Evolutionary conservation across 2,888 invertebrate genomes (phyloP), one percentile per base, ranked within the genome.

Genomic region (Eumerus sabulonum): DNA sequence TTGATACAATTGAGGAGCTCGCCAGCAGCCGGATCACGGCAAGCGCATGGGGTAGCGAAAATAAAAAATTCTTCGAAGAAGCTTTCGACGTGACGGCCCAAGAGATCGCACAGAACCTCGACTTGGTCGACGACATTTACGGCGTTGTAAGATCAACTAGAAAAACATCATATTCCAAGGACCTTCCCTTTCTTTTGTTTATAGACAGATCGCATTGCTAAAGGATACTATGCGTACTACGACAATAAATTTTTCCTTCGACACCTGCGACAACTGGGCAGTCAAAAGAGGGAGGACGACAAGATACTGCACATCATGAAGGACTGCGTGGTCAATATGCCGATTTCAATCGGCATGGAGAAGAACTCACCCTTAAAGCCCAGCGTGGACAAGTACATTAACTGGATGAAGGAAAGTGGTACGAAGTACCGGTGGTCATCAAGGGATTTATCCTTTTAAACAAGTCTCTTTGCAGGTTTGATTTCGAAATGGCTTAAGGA

Each of bases 401-500:
- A 92, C 82, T 90, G 92, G 54, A 90, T 95, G 9, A 90, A 93
- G 0, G 95, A 96, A 90, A 93, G 93, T 0, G 96, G 96, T 86
- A 9, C 1, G 16, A 14, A n/a, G n/a, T n/a, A n/a, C n/a, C 18
- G 9, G 40, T 40, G 35, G n/a, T 1, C 19, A 9, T 19, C 1
- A 16, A 40, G 9, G 9, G 1, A 14, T 7, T 18, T 18, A 1
- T n/a, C 14, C 51, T 9, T 11, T 38, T 35, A 47, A 18, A 47
- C 13, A 7, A 9, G 9, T 9, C 9, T 40, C 40, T 11, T 40
- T 40, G 3, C 9, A 17, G 96, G 96, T 11, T 89, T 96, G 4
- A 91, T 95, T 0, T 90, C 92, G 71, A 96, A 96, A 86, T 96
- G 96, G 96, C 86, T 94, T 1, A 92, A 92, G 72, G 95, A 95